These are phyloP conservation scores for Micropoecilia bifurca DNA, from an alignment of 2,797 vertebrate species.

Conservation along the genomic window DNA sequence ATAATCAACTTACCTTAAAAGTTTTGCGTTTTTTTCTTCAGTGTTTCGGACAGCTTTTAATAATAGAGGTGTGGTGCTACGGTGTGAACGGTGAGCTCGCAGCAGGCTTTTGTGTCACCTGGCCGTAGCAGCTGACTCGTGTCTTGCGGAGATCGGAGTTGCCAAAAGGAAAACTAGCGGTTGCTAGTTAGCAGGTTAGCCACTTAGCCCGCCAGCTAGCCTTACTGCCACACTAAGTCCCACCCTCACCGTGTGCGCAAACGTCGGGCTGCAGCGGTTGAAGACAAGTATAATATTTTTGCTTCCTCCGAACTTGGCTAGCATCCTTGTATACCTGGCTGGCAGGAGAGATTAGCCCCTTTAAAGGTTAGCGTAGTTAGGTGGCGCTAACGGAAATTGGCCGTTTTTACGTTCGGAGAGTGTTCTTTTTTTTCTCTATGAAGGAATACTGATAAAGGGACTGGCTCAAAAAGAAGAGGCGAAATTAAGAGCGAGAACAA, in stretches of 20 bases:
- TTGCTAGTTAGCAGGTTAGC: conserved; percentile 56
- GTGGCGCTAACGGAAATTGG: conserved; percentile 36
- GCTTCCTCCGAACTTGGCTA: conserved; percentile 53
- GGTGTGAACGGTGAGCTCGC: conserved; percentile 17
- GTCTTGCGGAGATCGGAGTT: conserved; percentile 35
- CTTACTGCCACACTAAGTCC: conserved; percentile 63
- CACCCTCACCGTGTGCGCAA: conserved; percentile 71
- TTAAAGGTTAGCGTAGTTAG: conserved; percentile 35
- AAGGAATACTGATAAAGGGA: conserved; percentile 67
- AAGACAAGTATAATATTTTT: conserved; percentile 46
- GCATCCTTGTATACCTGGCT: conserved; percentile 58
- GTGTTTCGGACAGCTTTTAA: not conserved
- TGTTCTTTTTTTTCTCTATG: conserved; percentile 38
- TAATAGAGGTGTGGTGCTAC: conserved; percentile 16
- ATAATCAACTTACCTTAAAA: conserved; percentile 11
- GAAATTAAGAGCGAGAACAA: conserved; percentile 65
- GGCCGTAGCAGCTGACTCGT: conserved; percentile 31
- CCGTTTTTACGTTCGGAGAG: conserved; percentile 40
- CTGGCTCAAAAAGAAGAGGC: conserved; percentile 67
- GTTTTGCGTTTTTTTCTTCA: not conserved
- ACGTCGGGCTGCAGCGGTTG: conserved; percentile 65
- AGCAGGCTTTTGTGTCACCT: conserved; percentile 32
- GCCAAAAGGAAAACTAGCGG: conserved; percentile 37
- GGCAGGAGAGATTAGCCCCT: conserved; percentile 22
- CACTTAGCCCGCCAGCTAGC: conserved; percentile 59